Conservation (phyloP, 2,797 vertebrate species). For the Hemitrygon akajei region DNA sequence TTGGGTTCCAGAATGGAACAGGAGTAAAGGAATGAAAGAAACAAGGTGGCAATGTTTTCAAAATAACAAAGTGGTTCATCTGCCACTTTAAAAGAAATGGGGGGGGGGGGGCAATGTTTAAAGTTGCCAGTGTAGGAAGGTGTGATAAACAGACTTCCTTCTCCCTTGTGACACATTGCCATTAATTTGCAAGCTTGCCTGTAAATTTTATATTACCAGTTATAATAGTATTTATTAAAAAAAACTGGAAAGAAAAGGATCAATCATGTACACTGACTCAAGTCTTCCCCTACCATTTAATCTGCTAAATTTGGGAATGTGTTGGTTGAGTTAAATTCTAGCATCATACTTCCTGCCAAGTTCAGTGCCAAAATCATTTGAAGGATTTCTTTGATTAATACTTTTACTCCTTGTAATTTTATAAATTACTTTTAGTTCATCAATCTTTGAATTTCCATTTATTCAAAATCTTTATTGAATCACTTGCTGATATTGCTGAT, state of each 20-base stretch:
- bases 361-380: neutral
- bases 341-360: neutral
- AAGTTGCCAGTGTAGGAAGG: too few species aligned
- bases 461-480: neutral
- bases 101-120: too few species aligned
- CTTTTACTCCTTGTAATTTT: neutral
- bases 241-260: too few species aligned
- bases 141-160: too few species aligned
- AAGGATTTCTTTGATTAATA: neutral
- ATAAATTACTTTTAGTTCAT: neutral
- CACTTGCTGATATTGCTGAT: neutral
- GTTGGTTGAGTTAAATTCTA: conserved; percentile 9
- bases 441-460: neutral
- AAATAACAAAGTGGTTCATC: neutral
- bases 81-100: too few species aligned
- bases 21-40: neutral
- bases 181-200: too few species aligned
- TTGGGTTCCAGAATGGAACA: neutral
- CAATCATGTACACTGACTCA: neutral
- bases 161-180: too few species aligned
- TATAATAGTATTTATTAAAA: too few species aligned
- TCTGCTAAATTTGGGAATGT: neutral
- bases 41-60: neutral
- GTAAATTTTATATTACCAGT: too few species aligned
- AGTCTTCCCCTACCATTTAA: neutral